A percentile compares a stretch with the other conserved stretches of the same genome.
Conservation (phyloP, 1,140 invertebrate genomes). For the Tetragonula clypearis region DNA sequence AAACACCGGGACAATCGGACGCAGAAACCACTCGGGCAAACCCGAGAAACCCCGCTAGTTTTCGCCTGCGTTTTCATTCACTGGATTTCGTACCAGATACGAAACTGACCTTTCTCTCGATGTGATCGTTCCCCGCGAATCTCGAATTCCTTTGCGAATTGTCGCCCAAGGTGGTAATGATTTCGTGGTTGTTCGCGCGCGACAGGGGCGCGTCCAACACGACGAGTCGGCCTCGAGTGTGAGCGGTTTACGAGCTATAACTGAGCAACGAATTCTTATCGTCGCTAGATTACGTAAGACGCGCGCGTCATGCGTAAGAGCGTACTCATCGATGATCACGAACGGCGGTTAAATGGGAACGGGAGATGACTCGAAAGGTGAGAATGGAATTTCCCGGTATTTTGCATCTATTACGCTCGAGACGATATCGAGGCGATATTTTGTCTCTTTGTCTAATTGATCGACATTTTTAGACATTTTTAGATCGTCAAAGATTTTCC, state of each 20-base stretch:
- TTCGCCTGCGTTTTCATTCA: not conserved
- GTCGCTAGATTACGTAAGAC: constrained; percentile 26
- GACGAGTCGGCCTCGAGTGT: not conserved
- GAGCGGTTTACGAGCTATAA: constrained; percentile 12
- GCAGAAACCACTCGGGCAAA: not conserved
- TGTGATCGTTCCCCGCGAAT: not conserved
- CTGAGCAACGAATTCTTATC: constrained; percentile 29
- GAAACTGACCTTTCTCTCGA: too few species aligned
- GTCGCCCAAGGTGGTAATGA: not conserved
- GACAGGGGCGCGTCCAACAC: not conserved
- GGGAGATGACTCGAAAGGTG: not conserved
- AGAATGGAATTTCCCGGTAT: not conserved
- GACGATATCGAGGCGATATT: not conserved
- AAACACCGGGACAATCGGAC: not conserved
- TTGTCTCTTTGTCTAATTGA: not conserved
- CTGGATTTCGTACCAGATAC: not conserved
- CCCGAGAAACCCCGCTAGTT: not conserved
- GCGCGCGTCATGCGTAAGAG: not conserved
- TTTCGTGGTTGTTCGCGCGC: constrained; percentile 3
- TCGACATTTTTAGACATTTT: too few species aligned
- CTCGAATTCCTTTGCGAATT: not conserved
- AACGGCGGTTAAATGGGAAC: not conserved
- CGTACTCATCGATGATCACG: not conserved
- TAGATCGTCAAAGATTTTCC: not conserved
- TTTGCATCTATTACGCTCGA: not conserved